A percentile compares a stretch with the other conserved stretches of the same genome.
Evolutionary conservation across 2,113 vertebrate genomes (phyloP).

Genomic region (Pygoscelis antarcticus): DNA sequence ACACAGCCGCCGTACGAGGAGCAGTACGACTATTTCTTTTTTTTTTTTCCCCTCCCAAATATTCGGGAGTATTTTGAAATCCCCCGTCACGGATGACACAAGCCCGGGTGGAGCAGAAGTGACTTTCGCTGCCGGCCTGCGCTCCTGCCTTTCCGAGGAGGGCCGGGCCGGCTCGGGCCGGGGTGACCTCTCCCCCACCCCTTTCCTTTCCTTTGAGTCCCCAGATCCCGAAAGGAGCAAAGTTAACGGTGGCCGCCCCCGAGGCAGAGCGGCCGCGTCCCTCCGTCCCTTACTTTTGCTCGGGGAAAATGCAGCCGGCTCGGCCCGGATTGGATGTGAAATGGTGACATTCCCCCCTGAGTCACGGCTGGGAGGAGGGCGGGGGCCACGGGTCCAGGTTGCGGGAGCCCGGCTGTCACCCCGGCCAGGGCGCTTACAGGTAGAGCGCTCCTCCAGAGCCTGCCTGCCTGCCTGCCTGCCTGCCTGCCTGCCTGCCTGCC

Average conservation of each 20-base stretch:
- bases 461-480: neutral
- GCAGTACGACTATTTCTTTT: too few relatives aligned
- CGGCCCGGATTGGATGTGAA: neutral
- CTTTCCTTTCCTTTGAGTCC: neutral
- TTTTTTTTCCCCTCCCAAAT: neutral
- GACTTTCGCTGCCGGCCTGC: neutral
- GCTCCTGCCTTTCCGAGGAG: neutral
- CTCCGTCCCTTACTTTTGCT: neutral
- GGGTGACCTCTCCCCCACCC: neutral
- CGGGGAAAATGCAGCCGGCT: neutral
- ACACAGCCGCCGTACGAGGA: neutral
- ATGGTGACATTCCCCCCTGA: neutral
- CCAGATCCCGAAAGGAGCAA: neutral
- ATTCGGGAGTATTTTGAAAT: neutral
- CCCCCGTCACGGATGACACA: neutral
- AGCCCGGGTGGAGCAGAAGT: neutral
- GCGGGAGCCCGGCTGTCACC: neutral
- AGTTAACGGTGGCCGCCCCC: neutral
- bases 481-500: neutral
- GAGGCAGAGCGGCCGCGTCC: neutral
- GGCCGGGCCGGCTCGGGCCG: accelerated
- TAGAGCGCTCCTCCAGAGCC: neutral
- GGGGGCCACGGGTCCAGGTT: neutral
- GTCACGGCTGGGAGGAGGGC: neutral
- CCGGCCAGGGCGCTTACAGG: neutral